These are phyloP conservation scores for Adelognathus sp. DNA, from an alignment of 2,888 invertebrate genomes.

Conservation along the genomic window DNA sequence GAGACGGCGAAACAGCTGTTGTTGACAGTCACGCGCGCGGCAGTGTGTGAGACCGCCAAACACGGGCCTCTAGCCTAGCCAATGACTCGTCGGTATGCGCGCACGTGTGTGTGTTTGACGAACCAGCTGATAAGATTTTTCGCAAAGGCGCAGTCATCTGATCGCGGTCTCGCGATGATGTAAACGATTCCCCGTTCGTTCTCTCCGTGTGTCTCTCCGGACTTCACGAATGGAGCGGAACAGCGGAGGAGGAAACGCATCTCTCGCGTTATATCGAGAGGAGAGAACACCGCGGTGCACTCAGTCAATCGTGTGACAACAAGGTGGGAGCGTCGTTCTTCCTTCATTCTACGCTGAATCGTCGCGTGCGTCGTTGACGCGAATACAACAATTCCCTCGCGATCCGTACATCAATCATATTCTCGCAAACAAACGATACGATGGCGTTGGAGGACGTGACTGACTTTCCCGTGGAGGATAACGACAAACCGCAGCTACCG, in stretches of 20 bases:
- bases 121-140: slow-evolving; percentile 20
- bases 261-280: not conserved
- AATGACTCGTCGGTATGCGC: not conserved
- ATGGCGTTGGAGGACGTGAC: slow-evolving; percentile 59
- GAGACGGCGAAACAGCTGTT: not conserved
- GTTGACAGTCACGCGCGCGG: not conserved
- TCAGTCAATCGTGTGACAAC: not conserved
- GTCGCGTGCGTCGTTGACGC: not conserved
- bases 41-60: not conserved
- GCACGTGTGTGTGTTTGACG: not conserved
- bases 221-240: slow-evolving; percentile 8
- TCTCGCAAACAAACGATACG: not conserved
- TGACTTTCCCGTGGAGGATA: slow-evolving; percentile 49
- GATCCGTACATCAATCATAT: not conserved
- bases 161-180: slow-evolving; percentile 43
- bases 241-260: not conserved
- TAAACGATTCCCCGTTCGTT: slow-evolving; percentile 21
- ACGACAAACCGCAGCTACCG: slow-evolving; percentile 65
- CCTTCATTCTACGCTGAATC: not conserved
- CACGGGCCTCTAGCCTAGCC: not conserved
- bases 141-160: slow-evolving; percentile 37
- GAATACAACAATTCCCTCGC: slow-evolving; percentile 6
- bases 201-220: too few relatives aligned
- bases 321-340: slow-evolving; percentile 37
- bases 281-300: not conserved